Evolutionary conservation across 2,888 invertebrate species (phyloP).

Genomic region (Chaetogeoica ovagalla): DNA sequence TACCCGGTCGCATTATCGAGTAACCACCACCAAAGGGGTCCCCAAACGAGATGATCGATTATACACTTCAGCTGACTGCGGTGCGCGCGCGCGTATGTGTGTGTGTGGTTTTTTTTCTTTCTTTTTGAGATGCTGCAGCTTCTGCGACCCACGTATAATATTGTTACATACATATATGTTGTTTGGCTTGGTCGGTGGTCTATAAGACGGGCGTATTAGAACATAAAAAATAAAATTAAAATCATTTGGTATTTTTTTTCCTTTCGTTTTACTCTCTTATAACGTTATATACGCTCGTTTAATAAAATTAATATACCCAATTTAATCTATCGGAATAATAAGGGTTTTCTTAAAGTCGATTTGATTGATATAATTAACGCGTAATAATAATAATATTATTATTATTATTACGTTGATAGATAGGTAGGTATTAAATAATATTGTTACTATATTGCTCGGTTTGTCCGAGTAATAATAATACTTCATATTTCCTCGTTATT

Average conservation of each 20-base stretch:
- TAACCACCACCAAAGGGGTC: slow-evolving; percentile 36
- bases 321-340: slow-evolving; percentile 7
- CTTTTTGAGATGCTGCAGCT: slow-evolving; percentile 23
- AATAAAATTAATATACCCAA: slow-evolving; percentile 32
- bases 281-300: neutral
- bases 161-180: neutral
- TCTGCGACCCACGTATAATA: slow-evolving; percentile 37
- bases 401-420: too few relatives aligned
- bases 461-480: too few relatives aligned
- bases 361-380: slow-evolving; percentile 1
- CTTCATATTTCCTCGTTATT: too few relatives aligned
- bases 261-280: too few relatives aligned
- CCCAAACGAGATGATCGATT: slow-evolving; percentile 47
- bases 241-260: neutral
- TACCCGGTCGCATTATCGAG: slow-evolving; percentile 15
- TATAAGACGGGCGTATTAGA: slow-evolving; percentile 24
- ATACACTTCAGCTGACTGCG: slow-evolving; percentile 15
- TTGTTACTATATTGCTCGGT: neutral
- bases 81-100: neutral
- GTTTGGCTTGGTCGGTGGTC: slow-evolving; percentile 48
- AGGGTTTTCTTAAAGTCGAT: neutral
- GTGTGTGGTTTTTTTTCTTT: slow-evolving; percentile 9
- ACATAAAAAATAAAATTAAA: slow-evolving; percentile 13
- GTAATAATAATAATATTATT: neutral
- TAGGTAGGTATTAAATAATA: neutral